These are phyloP conservation scores for Spilarctia lutea DNA, from an alignment of 2,888 invertebrate species.

Conservation along the genomic window DNA sequence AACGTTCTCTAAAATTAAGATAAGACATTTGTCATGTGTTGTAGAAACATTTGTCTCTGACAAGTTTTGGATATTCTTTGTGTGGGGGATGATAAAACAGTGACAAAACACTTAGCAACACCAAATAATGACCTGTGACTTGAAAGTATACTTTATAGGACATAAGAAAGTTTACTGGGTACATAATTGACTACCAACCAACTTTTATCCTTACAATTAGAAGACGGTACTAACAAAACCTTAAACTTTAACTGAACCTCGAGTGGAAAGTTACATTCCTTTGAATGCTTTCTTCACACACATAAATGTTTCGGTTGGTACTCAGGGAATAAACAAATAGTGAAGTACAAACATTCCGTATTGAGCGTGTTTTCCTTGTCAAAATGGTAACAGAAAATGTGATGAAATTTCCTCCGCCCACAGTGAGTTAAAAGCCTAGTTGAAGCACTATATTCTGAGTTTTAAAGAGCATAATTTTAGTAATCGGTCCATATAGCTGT, in stretches of 20 bases:
- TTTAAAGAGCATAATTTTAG: constrained; percentile 47
- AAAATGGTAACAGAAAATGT: constrained; percentile 16
- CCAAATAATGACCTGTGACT: background rate
- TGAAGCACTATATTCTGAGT: constrained; percentile 30
- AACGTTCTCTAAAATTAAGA: background rate
- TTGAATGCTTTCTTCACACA: constrained; percentile 30
- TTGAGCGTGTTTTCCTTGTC: constrained; percentile 30
- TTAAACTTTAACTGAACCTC: constrained; percentile 33
- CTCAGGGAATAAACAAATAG: constrained; percentile 26
- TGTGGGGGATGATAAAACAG: background rate
- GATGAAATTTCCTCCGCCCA: constrained; percentile 14
- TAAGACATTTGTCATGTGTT: background rate
- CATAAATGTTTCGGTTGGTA: constrained; percentile 28
- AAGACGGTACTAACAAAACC: constrained; percentile 28
- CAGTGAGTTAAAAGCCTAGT: constrained; percentile 26
- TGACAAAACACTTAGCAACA: background rate
- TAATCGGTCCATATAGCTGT: constrained; percentile 38
- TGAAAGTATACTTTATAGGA: background rate
- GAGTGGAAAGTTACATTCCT: constrained; percentile 29
- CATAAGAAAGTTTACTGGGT: background rate
- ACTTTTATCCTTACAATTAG: constrained; percentile 9
- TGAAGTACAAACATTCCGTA: constrained; percentile 29
- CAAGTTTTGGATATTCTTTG: background rate
- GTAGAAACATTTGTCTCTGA: background rate
- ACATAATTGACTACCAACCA: background rate